Base-by-base conservation (phyloP, 2,797 vertebrate species). In the Coendou prehensilis region DNA sequence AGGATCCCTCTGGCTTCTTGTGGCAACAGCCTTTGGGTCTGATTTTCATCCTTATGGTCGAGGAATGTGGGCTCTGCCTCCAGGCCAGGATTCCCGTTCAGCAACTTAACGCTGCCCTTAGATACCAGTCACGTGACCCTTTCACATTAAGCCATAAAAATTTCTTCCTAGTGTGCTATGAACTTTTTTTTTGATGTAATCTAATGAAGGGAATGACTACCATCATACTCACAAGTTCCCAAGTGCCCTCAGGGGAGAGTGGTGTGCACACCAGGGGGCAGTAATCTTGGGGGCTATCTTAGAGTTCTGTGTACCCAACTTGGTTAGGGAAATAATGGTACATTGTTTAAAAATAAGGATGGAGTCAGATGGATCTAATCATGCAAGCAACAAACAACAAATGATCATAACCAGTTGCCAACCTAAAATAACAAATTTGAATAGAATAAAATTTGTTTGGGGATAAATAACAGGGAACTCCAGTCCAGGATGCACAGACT, bases 261-360 rank as follows among this genome's bases (percentile, higher is more conserved):
- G 13, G 18, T 73, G 5, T 59, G 5, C n/a, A 73, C 15, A 37
- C 33, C 15, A 28, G 37, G 11, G 8, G 47, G 15, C 80, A 64
- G 63, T 75, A 85, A 45, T 41, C 28, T 50, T 91, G 23, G 37
- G 6, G 37, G 37, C 52, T 61, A 85, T 54, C 45, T n/a, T 69
- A 61, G 41, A 89, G 45, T 86, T 96, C 75, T 69, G 50, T 54
- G 47, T 81, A 52, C 23, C 75, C 67, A 10, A 37, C 22, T 61
- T 41, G 4, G 52, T 78, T 95, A 82, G 52, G 47, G 47, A 90
- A 93, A 90, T 80, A 45, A 61, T 92, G n/a, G n/a, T 22, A 33
- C 37, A 13, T 64, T 73, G 26, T 89, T 94, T 94, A 81, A 47
- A 88, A 69, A 23, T 95, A 76, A 86, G 20, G 4, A 33, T 50